Percentiles rank a stretch among this genome's conserved stretches.
Evolutionary conservation across 2,888 invertebrate species (phyloP).

Genomic region (Phyllotreta cruciferae): DNA sequence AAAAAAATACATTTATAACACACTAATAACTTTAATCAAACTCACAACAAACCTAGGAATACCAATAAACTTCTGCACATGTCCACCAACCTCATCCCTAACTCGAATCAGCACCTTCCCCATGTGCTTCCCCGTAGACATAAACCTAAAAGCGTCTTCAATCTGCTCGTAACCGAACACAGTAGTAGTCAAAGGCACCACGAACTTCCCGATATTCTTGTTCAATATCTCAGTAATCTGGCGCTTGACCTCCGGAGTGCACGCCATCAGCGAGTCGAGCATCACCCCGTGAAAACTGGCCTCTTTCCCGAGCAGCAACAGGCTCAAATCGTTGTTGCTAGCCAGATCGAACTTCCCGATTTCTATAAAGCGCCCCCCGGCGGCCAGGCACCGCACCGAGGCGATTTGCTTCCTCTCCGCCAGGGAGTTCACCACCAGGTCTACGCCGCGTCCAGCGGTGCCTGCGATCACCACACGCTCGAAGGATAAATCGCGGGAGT

Average conservation of each 20-base stretch:
- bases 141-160: conserved; percentile 74
- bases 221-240: conserved; percentile 20
- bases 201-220: conserved; percentile 62
- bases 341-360: conserved; percentile 87
- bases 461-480: conserved; percentile 81
- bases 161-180: conserved; percentile 71
- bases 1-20: conserved; percentile 18
- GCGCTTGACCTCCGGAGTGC: conserved; percentile 25
- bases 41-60: conserved; percentile 36
- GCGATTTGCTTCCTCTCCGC: conserved; percentile 89
- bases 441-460: conserved; percentile 88
- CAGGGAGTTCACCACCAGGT: conserved; percentile 89
- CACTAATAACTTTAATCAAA: neutral
- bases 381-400: conserved; percentile 68
- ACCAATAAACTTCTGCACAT: conserved; percentile 39
- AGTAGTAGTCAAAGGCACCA: conserved; percentile 72
- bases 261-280: conserved; percentile 63
- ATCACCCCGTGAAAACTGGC: conserved; percentile 80
- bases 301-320: conserved; percentile 75
- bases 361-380: conserved; percentile 77
- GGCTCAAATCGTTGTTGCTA: conserved; percentile 68
- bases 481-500: conserved; percentile 86
- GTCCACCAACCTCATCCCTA: conserved; percentile 48
- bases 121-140: conserved; percentile 78
- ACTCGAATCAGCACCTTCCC: conserved; percentile 70